Percentiles rank a stretch among this genome's conserved stretches.
phyloP scores from a whole-genome alignment of 2,888 invertebrate genomes.

The Ypsolopha sequella region DNA sequence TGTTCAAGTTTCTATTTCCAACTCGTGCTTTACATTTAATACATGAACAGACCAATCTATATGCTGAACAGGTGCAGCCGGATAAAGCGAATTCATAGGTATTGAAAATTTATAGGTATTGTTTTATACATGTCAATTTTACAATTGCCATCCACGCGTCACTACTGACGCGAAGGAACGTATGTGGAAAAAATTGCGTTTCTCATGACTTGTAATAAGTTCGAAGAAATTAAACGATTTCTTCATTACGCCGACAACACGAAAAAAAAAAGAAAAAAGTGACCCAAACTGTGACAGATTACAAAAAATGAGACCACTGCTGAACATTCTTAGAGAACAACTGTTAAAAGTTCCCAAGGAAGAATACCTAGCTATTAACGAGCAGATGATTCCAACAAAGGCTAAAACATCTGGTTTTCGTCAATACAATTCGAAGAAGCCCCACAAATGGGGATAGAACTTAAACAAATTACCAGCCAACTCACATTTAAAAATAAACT shows the following conservation, averaged over 20 bases:
- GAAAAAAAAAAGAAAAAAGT: conserved; percentile 5
- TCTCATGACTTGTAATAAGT: conserved; percentile 13
- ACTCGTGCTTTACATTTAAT: conserved; percentile 9
- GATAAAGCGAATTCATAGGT: conserved; percentile 7
- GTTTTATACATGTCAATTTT: conserved; percentile 15
- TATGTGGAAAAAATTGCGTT: conserved; percentile 12
- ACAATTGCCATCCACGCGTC: conserved; percentile 14
- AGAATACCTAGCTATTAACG: conserved; percentile 2
- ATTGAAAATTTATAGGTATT: conserved; percentile 13
- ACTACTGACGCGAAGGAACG: conserved; percentile 15
- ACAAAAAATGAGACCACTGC: conserved; percentile 6
- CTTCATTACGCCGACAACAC: conserved; percentile 10
- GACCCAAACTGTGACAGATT: conserved; percentile 10
- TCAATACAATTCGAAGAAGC: conserved; percentile 4
- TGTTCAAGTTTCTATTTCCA: conserved; percentile 13
- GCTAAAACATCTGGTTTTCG: neutral
- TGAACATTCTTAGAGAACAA: conserved; percentile 8
- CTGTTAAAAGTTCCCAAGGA: no score
- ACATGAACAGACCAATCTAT: conserved; percentile 7
- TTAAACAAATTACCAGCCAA: no score
- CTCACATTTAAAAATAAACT: no score
- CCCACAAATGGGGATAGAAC: conserved; percentile 4
- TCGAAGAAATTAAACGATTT: conserved; percentile 14
- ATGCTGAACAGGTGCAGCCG: conserved; percentile 10
- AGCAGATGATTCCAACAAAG: conserved; percentile 3